Conservation (phyloP, 2,888 invertebrate genomes). For the Cerastis leucographa region DNA sequence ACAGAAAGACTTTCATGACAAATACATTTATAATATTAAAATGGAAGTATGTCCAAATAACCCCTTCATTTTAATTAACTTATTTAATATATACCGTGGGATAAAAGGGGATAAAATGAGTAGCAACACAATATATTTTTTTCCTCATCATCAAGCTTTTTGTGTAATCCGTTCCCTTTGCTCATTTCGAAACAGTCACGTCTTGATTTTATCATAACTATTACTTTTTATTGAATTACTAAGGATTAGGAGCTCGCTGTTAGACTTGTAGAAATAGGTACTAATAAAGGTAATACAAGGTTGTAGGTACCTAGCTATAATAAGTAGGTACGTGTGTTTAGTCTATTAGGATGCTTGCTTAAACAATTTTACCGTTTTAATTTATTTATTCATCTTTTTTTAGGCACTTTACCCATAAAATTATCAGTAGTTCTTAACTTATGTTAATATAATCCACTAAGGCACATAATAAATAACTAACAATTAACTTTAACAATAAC, state of each 20-base stretch:
- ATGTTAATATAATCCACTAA: too few relatives aligned
- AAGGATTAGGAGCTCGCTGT: slow-evolving; percentile 22
- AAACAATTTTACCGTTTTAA: background rate
- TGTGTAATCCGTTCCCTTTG: background rate
- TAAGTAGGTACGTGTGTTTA: background rate
- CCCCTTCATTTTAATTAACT: background rate
- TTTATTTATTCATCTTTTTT: too few relatives aligned
- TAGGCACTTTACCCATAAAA: too few relatives aligned
- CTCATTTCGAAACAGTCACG: slow-evolving; percentile 44
- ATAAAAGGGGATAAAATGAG: background rate
- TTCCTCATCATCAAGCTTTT: slow-evolving; percentile 6
- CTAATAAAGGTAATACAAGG: slow-evolving; percentile 41
- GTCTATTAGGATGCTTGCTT: background rate
- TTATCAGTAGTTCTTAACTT: too few relatives aligned
- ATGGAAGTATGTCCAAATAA: background rate
- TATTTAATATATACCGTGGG: background rate
- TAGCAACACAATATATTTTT: slow-evolving; percentile 11
- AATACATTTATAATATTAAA: background rate
- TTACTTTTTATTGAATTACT: slow-evolving; percentile 60
- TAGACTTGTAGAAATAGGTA: slow-evolving; percentile 32
- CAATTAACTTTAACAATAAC: too few relatives aligned
- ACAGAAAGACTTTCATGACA: background rate
- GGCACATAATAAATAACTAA: too few relatives aligned
- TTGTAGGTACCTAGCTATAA: background rate
- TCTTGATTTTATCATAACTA: slow-evolving; percentile 58